A percentile compares a stretch with the other conserved stretches of the same genome.
These are phyloP conservation scores for Cataglyphis cursor DNA, from an alignment of 2,888 invertebrate species.

Conservation along the genomic window DNA sequence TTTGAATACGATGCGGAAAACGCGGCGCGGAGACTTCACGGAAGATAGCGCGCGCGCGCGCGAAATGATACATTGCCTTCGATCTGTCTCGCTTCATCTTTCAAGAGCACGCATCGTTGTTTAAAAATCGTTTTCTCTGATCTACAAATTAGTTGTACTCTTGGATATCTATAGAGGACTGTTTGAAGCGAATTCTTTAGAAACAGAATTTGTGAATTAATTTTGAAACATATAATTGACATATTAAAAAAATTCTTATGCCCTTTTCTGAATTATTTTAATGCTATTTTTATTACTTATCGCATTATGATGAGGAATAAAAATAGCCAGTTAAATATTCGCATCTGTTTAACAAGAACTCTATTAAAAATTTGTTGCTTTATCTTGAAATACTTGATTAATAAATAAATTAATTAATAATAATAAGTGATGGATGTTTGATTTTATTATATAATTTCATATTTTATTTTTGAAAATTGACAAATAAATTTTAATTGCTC, in stretches of 20 bases:
- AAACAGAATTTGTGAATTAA: neutral
- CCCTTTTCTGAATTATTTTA: neutral
- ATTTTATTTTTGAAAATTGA: neutral
- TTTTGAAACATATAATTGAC: neutral
- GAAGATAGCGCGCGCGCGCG: conserved; percentile 14
- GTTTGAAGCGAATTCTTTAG: neutral
- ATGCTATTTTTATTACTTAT: neutral
- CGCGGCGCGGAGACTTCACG: conserved; percentile 25
- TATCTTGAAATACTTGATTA: neutral
- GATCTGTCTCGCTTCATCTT: neutral
- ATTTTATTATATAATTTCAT: neutral
- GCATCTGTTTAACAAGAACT: neutral
- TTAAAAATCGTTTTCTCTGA: conserved; percentile 7
- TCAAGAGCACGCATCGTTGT: conserved; percentile 14
- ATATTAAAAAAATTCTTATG: neutral
- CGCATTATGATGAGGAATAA: neutral
- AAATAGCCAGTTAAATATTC: neutral
- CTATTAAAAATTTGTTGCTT: neutral
- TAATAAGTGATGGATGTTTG: neutral
- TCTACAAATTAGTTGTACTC: conserved; percentile 19
- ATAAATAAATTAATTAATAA: neutral
- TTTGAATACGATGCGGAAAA: conserved; percentile 45
- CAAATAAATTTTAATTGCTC: neutral
- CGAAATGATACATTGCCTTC: conserved; percentile 24
- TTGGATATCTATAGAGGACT: neutral